Conservation (phyloP, 2,797 vertebrate genomes). For the Lagocephalus sceleratus region DNA sequence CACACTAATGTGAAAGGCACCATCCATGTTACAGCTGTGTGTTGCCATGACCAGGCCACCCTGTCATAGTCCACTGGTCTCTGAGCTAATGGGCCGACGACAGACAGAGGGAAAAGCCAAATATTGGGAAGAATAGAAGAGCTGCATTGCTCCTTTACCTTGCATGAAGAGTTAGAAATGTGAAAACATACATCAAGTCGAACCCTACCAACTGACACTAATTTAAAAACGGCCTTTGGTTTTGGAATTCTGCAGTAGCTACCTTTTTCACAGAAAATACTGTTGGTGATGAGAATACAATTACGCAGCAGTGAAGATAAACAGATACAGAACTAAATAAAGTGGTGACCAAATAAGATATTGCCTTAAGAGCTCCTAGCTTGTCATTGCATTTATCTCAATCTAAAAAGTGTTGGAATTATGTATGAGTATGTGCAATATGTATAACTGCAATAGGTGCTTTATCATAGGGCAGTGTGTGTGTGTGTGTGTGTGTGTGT, state of each 20-base stretch:
- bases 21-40: conserved; percentile 67
- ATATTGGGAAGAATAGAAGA: conserved; percentile 9
- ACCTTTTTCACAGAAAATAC: too few relatives aligned
- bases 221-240: too few relatives aligned
- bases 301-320: neutral
- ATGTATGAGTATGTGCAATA: conserved; percentile 11
- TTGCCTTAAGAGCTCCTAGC: neutral
- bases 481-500: conserved; percentile 9
- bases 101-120: conserved; percentile 35
- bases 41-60: conserved; percentile 84
- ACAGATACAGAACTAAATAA: neutral
- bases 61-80: conserved; percentile 96
- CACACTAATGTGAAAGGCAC: conserved; percentile 71
- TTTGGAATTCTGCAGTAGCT: too few relatives aligned
- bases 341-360: neutral
- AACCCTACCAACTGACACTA: too few relatives aligned
- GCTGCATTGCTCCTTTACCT: neutral
- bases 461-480: conserved; percentile 9
- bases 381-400: conserved; percentile 23
- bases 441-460: neutral
- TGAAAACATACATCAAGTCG: neutral
- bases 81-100: conserved; percentile 93
- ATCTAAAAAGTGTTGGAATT: conserved; percentile 23
- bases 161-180: neutral
- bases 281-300: neutral